A percentile compares a stretch with the other conserved stretches of the same genome.
These are phyloP conservation scores for Papilio machaon DNA, from an alignment of 1,140 invertebrate species.

Conservation along the genomic window DNA sequence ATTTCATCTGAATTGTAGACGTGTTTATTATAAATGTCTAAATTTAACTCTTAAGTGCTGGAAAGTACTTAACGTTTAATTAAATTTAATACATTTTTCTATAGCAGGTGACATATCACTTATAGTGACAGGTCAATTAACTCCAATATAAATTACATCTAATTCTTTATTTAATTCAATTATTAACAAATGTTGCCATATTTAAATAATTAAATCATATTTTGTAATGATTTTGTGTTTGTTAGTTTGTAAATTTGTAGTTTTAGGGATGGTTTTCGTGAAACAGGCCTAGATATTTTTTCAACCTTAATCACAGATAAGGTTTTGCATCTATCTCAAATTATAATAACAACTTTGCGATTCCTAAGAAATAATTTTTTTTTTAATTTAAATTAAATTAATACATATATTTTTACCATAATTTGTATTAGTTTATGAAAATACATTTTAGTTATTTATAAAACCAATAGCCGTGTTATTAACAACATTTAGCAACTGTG, in stretches of 20 bases:
- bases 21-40: slow-evolving; percentile 37
- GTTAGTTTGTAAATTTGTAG: neutral
- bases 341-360: neutral
- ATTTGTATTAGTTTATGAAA: slow-evolving; percentile 24
- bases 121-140: slow-evolving; percentile 44
- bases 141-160: neutral
- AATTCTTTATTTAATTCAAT: neutral
- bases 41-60: slow-evolving; percentile 33
- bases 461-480: slow-evolving; percentile 10
- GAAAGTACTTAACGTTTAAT: slow-evolving; percentile 31
- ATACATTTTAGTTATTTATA: slow-evolving; percentile 17
- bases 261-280: slow-evolving; percentile 4
- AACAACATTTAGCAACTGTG: slow-evolving; percentile 56
- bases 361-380: neutral
- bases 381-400: neutral
- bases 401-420: neutral
- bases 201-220: neutral
- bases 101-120: slow-evolving; percentile 71
- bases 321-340: neutral
- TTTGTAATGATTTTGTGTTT: neutral
- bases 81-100: slow-evolving; percentile 11
- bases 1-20: slow-evolving; percentile 19
- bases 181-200: neutral
- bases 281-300: slow-evolving; percentile 24
- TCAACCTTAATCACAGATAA: neutral